phyloP scores from a whole-genome alignment of 1,140 invertebrate species.

The Nasonia vitripennis region DNA sequence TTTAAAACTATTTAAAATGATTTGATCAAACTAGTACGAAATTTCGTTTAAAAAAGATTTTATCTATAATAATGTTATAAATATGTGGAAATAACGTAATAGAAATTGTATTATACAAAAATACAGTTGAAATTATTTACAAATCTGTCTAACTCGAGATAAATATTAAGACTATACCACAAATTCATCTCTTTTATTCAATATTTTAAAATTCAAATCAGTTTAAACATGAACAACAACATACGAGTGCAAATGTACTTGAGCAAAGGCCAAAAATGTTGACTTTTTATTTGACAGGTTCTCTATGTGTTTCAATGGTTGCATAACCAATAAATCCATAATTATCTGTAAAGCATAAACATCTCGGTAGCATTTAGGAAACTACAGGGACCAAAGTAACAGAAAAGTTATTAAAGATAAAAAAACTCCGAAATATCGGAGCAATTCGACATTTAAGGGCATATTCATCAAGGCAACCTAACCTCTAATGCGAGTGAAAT shows the following conservation, averaged over 20 bases:
- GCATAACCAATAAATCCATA: slow-evolving; percentile 55
- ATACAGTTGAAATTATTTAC: too few species aligned
- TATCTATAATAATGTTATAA: too few species aligned
- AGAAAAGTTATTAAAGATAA: not conserved
- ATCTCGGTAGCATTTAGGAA: not conserved
- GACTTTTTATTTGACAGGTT: slow-evolving; percentile 5
- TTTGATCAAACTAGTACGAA: too few species aligned
- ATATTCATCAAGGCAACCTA: slow-evolving; percentile 25
- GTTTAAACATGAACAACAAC: not conserved
- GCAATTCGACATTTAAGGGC: slow-evolving; percentile 25
- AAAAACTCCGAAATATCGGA: not conserved
- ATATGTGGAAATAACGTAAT: too few species aligned
- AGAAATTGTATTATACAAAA: too few species aligned
- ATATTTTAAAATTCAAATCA: not conserved
- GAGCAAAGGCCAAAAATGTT: not conserved
- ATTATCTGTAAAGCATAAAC: not conserved
- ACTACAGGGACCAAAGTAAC: not conserved
- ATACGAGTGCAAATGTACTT: not conserved
- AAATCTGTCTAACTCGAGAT: too few species aligned
- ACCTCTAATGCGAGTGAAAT: slow-evolving; percentile 17
- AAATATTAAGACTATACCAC: not conserved
- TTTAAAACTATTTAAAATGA: too few species aligned
- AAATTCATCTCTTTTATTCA: not conserved
- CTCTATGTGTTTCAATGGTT: slow-evolving; percentile 46
- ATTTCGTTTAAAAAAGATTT: too few species aligned